Percentiles rank a stretch among this genome's conserved stretches.
Evolutionary conservation across 2,113 vertebrate genomes (phyloP).

Genomic region (Electrona antarctica): DNA sequence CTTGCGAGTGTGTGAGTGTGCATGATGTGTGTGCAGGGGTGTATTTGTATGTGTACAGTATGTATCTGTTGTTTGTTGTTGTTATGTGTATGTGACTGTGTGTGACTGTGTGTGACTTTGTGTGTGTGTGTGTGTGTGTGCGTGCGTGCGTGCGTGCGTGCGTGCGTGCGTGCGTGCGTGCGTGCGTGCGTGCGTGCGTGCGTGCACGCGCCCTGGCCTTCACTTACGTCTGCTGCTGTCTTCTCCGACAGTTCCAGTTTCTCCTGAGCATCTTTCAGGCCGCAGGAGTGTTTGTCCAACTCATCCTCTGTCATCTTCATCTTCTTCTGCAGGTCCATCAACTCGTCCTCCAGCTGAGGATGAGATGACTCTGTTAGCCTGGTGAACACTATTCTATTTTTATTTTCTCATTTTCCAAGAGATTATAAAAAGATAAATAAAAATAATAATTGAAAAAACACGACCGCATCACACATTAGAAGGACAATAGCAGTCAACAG

Average conservation of each 20-base stretch:
- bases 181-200: neutral
- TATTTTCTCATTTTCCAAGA: too few species aligned
- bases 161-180: neutral
- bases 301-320: constrained; percentile 86
- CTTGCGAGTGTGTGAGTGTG: constrained; percentile 13
- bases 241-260: constrained; percentile 91
- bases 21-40: neutral
- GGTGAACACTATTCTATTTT: neutral
- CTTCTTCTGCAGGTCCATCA: constrained; percentile 90
- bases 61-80: neutral
- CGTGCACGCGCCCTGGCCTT: neutral
- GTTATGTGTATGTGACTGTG: neutral
- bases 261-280: constrained; percentile 90
- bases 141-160: neutral
- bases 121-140: neutral
- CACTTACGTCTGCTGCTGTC: constrained; percentile 89
- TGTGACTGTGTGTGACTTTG: neutral
- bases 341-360: constrained; percentile 88
- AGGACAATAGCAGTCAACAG: too few species aligned
- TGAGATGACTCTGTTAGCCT: constrained; percentile 20
- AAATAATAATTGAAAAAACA: too few species aligned
- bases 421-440: too few species aligned
- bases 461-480: too few species aligned
- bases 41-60: neutral
- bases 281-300: constrained; percentile 86